Evolutionary conservation across 30 jellyfish, hydroid and myxozoan genomes (phyloP).

Genomic region (Catostylus mosaicus): DNA sequence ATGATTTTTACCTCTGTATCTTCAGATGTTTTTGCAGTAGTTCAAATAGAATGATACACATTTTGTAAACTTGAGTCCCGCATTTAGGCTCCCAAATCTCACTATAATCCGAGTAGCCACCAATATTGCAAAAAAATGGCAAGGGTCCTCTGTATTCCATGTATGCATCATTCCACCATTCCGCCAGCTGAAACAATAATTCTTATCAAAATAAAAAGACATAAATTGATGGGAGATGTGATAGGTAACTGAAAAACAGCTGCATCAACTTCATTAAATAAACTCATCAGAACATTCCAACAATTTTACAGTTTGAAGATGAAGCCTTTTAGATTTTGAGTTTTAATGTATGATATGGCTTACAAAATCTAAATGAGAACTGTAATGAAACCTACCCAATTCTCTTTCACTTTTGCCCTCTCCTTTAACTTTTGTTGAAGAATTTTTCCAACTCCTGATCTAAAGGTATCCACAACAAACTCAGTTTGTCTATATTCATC

Average conservation of each 20-base stretch:
- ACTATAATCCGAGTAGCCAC: slow-evolving; percentile 68
- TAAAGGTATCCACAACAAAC: slow-evolving; percentile 68
- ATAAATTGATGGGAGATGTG: background rate
- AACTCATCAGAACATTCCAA: background rate
- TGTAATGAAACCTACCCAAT: slow-evolving; percentile 70
- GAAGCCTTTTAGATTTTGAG: background rate
- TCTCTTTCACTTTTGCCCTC: slow-evolving; percentile 37
- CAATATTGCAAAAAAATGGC: slow-evolving; percentile 75
- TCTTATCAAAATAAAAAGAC: background rate
- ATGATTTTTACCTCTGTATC: slow-evolving; percentile 20
- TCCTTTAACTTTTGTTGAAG: slow-evolving; percentile 71
- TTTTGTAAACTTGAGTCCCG: slow-evolving; percentile 64
- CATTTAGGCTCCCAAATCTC: slow-evolving; percentile 43
- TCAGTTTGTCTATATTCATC: slow-evolving; percentile 75
- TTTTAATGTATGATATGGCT: background rate
- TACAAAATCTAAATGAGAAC: background rate
- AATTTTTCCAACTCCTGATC: slow-evolving; percentile 85
- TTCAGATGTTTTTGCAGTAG: slow-evolving; percentile 28
- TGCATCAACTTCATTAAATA: no score
- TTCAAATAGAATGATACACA: slow-evolving; percentile 14
- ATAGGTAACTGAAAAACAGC: no score
- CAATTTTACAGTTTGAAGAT: background rate
- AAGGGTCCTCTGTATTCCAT: slow-evolving; percentile 81
- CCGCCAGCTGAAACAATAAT: slow-evolving; percentile 46
- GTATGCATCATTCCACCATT: slow-evolving; percentile 86